Evolutionary conservation across 2,888 invertebrate species (phyloP), one percentile per base, ranked within the genome.

Genomic region (Colostygia pectinataria): DNA sequence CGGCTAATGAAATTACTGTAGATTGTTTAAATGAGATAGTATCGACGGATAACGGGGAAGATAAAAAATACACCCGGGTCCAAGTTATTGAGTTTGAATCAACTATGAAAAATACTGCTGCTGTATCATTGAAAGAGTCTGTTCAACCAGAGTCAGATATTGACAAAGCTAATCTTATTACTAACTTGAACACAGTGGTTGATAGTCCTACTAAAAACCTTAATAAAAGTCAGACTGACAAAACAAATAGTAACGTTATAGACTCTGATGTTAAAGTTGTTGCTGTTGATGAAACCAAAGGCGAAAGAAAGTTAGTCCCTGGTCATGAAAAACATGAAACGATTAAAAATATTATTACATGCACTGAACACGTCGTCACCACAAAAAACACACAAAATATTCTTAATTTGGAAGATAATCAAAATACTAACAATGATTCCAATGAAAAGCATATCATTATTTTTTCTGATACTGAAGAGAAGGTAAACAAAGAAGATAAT

Each of bases 401-500:
- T 7, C 24, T 25, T 8, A n/a, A n/a, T n/a, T n/a, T 36, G 13
- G 25, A 25, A 24, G n/a, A 28, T 7, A 23, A 12, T 43, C 18
- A 41, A n/a, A n/a, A n/a, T 29, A 10, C 10, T 27, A 9, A 2
- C 4, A 5, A 18, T 9, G 13, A 27, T 2, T 33, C 28, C 14
- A 14, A 33, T 14, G 31, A 38, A 0, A 32, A 37, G 25, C 8
- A 29, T 12, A 8, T n/a, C 5, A 13, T 12, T n/a, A 14, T 7
- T 7, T 0, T 42, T 23, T 13, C 9, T 15, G 23, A 27, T 24
- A 23, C 24, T 2, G 8, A 23, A 24, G 38, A 38, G 34, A 53
- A 37, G 10, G 18, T 9, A 7, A 14, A n/a, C 28, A 29, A 36
- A 36, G 18, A 18, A 33, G 14, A 25, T 9, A 36, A 51, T 38